phyloP scores from a whole-genome alignment of 2,113 vertebrate genomes.

The Zootoca vivipara region DNA sequence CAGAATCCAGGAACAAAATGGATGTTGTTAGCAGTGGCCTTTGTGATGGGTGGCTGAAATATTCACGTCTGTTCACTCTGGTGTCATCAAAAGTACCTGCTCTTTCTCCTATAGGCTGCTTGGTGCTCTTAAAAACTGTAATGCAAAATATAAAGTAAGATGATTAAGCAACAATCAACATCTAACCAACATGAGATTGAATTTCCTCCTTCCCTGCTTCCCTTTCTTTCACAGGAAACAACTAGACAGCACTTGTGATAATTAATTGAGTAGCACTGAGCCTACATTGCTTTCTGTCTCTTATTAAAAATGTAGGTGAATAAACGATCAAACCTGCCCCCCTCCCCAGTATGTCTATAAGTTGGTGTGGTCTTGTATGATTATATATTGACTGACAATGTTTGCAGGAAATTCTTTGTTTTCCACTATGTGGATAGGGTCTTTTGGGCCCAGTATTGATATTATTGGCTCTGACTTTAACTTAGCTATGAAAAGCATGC shows the following conservation, averaged over 20 bases:
- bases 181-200: slow-evolving; percentile 45
- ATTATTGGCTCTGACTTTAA: background rate
- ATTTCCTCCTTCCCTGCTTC: slow-evolving; percentile 39
- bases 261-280: slow-evolving; percentile 55
- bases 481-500: slow-evolving; percentile 49
- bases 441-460: background rate
- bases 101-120: slow-evolving; percentile 31
- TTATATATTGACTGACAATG: slow-evolving; percentile 23
- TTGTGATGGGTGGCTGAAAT: slow-evolving; percentile 49
- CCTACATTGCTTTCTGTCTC: slow-evolving; percentile 32
- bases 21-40: slow-evolving; percentile 54
- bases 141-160: slow-evolving; percentile 37
- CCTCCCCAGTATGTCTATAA: background rate
- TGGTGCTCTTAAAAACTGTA: slow-evolving; percentile 29
- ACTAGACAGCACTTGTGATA: slow-evolving; percentile 42
- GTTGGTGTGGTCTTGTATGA: slow-evolving; percentile 9
- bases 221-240: slow-evolving; percentile 48
- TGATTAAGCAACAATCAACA: slow-evolving; percentile 9
- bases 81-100: slow-evolving; percentile 48
- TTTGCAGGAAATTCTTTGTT: slow-evolving; percentile 16
- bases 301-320: slow-evolving; percentile 38
- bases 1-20: slow-evolving; percentile 14
- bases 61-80: slow-evolving; percentile 47
- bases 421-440: slow-evolving; percentile 1
- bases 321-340: slow-evolving; percentile 10